Conservation (phyloP, 1,140 invertebrate species). For the Odontomachus brunneus region DNA sequence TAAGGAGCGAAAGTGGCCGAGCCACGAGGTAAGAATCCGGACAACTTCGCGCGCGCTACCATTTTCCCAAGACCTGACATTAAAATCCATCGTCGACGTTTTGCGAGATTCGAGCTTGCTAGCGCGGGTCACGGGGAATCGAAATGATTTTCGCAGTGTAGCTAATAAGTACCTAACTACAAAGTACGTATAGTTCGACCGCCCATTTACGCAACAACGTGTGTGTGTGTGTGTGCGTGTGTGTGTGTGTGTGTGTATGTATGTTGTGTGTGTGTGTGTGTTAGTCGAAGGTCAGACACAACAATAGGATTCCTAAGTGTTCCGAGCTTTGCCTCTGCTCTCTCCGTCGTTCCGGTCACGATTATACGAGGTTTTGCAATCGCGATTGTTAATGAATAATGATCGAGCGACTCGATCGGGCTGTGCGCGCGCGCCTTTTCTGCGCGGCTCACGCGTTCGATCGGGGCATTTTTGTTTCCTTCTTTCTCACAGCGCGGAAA, state of each 20-base stretch:
- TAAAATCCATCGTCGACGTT: slow-evolving; percentile 44
- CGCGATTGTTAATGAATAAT: slow-evolving; percentile 59
- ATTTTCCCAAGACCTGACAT: slow-evolving; percentile 53
- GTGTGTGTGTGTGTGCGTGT: too few species aligned
- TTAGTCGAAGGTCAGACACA: slow-evolving; percentile 70
- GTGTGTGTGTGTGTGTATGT: too few species aligned
- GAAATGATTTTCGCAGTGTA: slow-evolving; percentile 63
- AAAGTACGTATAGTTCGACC: slow-evolving; percentile 65
- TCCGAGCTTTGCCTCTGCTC: slow-evolving; percentile 66
- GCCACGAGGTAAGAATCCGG: slow-evolving; percentile 17
- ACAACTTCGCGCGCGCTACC: slow-evolving; percentile 38
- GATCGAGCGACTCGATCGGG: slow-evolving; percentile 30
- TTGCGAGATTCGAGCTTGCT: slow-evolving; percentile 49
- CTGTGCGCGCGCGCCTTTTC: slow-evolving; percentile 2
- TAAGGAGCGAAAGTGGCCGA: slow-evolving; percentile 23
- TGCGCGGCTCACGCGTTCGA: not conserved
- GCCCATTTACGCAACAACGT: slow-evolving; percentile 74
- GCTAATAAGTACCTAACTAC: slow-evolving; percentile 65
- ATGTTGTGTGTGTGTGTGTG: too few species aligned
- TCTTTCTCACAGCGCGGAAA: slow-evolving; percentile 8
- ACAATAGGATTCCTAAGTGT: slow-evolving; percentile 71
- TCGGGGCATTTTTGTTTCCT: slow-evolving; percentile 2
- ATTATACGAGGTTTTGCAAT: slow-evolving; percentile 60
- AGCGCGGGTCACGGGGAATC: slow-evolving; percentile 60
- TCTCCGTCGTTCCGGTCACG: slow-evolving; percentile 56